A percentile compares a stretch with the other conserved stretches of the same genome.
phyloP scores from a whole-genome alignment of 2,797 vertebrate species.

The Adrianichthys oophorus region DNA sequence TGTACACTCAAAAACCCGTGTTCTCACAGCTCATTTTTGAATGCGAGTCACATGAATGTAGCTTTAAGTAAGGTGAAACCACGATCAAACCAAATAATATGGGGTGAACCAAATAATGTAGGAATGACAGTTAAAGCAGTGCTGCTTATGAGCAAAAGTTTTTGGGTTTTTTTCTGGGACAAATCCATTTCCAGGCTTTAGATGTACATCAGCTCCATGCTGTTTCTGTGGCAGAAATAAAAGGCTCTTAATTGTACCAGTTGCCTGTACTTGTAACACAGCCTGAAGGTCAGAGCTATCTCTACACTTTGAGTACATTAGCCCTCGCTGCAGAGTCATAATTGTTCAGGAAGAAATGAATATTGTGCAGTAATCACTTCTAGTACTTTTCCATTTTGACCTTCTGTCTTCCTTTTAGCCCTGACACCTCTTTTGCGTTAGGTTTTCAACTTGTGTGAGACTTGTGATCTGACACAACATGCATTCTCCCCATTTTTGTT shows the following conservation, averaged over 20 bases:
- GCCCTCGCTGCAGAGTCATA: slow-evolving; percentile 18
- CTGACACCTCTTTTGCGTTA: slow-evolving; percentile 44
- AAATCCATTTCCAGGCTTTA: not conserved
- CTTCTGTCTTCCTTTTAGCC: slow-evolving; percentile 22
- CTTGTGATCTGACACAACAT: slow-evolving; percentile 48
- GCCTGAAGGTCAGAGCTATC: slow-evolving; percentile 17
- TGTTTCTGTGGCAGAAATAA: slow-evolving; percentile 5
- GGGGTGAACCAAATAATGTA: not conserved
- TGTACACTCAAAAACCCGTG: no score
- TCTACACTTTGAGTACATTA: slow-evolving; percentile 16
- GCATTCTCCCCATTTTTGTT: slow-evolving; percentile 31
- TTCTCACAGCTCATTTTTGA: no score
- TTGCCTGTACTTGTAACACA: slow-evolving; percentile 19
- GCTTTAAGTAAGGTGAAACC: no score
- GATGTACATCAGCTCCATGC: slow-evolving; percentile 1
- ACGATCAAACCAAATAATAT: no score
- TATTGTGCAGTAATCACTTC: slow-evolving; percentile 38
- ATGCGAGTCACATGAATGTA: no score
- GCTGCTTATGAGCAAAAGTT: slow-evolving; percentile 1
- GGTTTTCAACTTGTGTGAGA: slow-evolving; percentile 42
- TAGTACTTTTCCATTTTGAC: slow-evolving; percentile 19
- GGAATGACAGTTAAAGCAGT: not conserved
- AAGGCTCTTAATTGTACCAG: slow-evolving; percentile 1
- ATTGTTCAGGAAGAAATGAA: slow-evolving; percentile 30
- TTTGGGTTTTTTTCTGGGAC: not conserved